Conservation (phyloP, 2,113 vertebrate genomes). For the Oxyura jamaicensis region DNA sequence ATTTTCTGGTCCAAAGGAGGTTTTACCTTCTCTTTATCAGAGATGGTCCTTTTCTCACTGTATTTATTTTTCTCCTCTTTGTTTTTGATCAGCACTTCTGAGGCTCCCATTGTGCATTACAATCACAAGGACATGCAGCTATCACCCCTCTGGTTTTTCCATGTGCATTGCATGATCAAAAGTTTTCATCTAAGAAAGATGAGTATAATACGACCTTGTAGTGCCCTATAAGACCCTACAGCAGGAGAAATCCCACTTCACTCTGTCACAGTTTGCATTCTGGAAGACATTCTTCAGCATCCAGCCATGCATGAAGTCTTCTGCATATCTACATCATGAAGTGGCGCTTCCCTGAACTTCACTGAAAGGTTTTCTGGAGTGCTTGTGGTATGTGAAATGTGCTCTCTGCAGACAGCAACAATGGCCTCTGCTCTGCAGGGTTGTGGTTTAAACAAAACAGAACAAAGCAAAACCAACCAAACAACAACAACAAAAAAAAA, state of each 20-base stretch:
- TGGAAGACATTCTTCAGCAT: background rate
- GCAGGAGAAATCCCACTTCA: background rate
- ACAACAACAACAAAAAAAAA: no score
- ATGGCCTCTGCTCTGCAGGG: background rate
- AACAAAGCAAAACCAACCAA: no score
- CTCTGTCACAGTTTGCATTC: background rate
- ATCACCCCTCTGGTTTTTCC: background rate
- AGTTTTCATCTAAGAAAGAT: background rate
- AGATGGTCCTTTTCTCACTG: background rate
- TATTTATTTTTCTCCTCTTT: background rate
- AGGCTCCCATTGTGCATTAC: background rate
- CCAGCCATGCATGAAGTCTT: background rate
- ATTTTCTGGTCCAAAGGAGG: background rate
- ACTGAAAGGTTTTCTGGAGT: fast-evolving
- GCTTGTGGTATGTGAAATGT: fast-evolving
- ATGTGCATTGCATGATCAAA: background rate
- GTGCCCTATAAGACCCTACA: background rate
- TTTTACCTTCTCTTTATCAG: background rate
- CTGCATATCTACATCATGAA: background rate
- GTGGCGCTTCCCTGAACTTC: background rate
- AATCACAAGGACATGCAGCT: background rate
- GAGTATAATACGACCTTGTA: background rate
- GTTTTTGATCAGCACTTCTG: background rate
- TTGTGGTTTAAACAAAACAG: background rate
- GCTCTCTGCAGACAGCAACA: background rate